Evolutionary conservation across 2,888 invertebrate genomes (phyloP).

Genomic region (Branchipolynoe longqiensis): DNA sequence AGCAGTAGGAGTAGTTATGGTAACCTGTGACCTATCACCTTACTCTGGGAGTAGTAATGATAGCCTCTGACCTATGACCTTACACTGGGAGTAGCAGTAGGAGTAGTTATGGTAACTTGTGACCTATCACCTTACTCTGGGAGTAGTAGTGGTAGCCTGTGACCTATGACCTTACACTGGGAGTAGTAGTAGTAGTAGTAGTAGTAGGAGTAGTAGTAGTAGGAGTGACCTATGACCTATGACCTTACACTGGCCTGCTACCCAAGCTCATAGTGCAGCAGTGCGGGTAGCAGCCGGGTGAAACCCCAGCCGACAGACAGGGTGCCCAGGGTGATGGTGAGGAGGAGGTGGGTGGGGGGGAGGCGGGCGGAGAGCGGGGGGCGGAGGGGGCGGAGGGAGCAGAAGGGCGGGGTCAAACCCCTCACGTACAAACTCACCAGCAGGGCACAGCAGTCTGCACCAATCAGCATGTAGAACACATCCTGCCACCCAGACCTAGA

Average conservation of each 20-base stretch:
- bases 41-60: no score
- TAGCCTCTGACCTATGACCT: no score
- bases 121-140: no score
- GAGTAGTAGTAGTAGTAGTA: no score
- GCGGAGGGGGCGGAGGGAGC: neutral
- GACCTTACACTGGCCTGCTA: neutral
- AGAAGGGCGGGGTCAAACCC: neutral
- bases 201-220: no score
- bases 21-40: no score
- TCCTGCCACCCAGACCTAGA: slow-evolving; percentile 89
- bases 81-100: no score
- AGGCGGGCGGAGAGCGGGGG: neutral
- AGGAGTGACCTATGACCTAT: neutral
- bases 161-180: no score
- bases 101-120: no score
- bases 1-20: no score
- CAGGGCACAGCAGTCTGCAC: slow-evolving; percentile 90
- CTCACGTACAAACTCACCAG: slow-evolving; percentile 75
- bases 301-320: neutral
- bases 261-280: neutral
- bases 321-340: neutral
- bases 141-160: no score
- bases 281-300: neutral
- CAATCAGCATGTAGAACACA: slow-evolving; percentile 95
- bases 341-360: neutral